A percentile compares a stretch with the other conserved stretches of the same genome.
These are phyloP conservation scores for Agriopis marginaria DNA, from an alignment of 2,888 invertebrate species.

Conservation along the genomic window DNA sequence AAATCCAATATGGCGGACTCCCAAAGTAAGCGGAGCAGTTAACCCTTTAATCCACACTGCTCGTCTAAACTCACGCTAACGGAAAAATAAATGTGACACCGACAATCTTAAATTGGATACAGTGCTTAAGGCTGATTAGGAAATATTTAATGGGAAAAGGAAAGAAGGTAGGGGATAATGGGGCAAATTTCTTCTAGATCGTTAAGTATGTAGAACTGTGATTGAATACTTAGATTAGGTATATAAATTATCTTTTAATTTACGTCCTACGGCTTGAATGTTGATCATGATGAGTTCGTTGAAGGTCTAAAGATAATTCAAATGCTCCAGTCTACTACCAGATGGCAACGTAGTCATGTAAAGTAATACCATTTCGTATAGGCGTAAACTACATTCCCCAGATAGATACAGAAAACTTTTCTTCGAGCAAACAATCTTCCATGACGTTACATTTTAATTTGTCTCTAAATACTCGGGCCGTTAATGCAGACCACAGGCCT, in stretches of 20 bases:
- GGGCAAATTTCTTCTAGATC: slow-evolving; percentile 7
- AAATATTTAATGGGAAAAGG: background rate
- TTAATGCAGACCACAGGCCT: background rate
- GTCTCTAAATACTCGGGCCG: background rate
- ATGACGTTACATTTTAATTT: slow-evolving; percentile 4
- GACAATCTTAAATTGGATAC: background rate
- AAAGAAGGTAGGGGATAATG: slow-evolving; percentile 14
- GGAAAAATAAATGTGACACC: slow-evolving; percentile 32
- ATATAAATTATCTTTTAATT: too few relatives aligned
- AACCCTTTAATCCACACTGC: slow-evolving; percentile 25
- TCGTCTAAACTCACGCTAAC: slow-evolving; percentile 25
- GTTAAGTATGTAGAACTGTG: slow-evolving; percentile 3
- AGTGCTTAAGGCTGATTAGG: slow-evolving; percentile 17
- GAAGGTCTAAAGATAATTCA: too few relatives aligned
- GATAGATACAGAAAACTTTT: background rate
- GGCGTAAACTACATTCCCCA: too few relatives aligned
- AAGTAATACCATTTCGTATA: too few relatives aligned
- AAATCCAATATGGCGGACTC: too few relatives aligned
- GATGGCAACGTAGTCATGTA: too few relatives aligned
- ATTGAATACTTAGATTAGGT: too few relatives aligned
- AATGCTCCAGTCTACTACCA: too few relatives aligned
- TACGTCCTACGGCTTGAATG: too few relatives aligned
- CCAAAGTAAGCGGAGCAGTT: background rate
- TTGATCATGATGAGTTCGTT: too few relatives aligned
- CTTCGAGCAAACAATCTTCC: background rate